These are phyloP conservation scores for Ceriagrion tenellum DNA, from an alignment of 2,888 invertebrate species.

Conservation along the genomic window DNA sequence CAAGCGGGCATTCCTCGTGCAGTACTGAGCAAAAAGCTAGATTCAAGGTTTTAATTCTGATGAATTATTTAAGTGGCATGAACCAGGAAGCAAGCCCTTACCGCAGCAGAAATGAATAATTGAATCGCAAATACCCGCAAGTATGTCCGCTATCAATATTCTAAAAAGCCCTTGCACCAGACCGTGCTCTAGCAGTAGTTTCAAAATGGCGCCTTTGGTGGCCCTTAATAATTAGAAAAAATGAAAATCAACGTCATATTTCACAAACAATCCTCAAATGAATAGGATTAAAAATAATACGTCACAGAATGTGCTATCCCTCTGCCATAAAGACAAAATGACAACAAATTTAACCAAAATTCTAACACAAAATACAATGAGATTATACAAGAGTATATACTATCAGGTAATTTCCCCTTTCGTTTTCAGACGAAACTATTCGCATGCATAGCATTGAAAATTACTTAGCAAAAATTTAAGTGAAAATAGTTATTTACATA, in stretches of 20 bases:
- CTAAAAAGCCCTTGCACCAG: neutral
- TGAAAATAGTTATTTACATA: too few species aligned
- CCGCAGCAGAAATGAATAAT: neutral
- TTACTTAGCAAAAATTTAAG: too few species aligned
- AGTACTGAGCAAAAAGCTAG: conserved; percentile 6
- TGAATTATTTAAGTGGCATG: conserved; percentile 50
- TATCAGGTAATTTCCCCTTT: too few species aligned
- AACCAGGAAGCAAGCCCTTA: conserved; percentile 25
- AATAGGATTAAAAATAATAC: too few species aligned
- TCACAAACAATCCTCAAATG: too few species aligned
- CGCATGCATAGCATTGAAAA: too few species aligned
- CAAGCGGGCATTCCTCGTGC: neutral
- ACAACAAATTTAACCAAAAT: too few species aligned
- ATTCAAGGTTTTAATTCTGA: conserved; percentile 49
- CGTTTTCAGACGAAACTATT: too few species aligned
- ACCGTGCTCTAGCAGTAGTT: neutral
- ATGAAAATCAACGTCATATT: neutral
- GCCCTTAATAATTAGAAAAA: neutral
- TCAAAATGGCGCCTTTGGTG: neutral
- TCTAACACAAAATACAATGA: too few species aligned
- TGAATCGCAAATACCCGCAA: neutral
- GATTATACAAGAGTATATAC: too few species aligned
- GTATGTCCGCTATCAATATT: neutral
- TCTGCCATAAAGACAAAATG: too few species aligned
- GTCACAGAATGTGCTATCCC: too few species aligned